Conservation (phyloP, 1,140 invertebrate genomes). For the Caenorhabditis briggsae region DNA sequence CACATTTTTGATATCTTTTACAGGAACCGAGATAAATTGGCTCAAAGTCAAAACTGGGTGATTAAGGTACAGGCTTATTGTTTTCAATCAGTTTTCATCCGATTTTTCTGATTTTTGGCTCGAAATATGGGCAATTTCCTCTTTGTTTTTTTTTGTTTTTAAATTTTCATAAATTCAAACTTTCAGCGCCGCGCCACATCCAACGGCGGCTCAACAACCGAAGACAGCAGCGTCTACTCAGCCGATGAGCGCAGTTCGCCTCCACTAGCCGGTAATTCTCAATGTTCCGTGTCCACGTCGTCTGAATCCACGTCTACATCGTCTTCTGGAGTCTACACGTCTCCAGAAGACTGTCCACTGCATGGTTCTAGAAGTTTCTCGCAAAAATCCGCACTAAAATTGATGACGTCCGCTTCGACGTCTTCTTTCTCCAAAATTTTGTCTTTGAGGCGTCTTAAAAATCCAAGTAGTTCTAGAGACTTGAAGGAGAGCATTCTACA, state of each 20-base stretch:
- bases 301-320: slow-evolving; percentile 50
- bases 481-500: not conserved
- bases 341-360: slow-evolving; percentile 59
- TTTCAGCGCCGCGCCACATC: slow-evolving; percentile 57
- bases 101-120: no score
- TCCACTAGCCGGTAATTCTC: slow-evolving; percentile 49
- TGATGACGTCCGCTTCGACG: not conserved
- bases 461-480: not conserved
- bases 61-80: no score
- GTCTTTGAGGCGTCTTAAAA: not conserved
- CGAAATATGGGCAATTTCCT: no score
- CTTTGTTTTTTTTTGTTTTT: not conserved
- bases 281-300: slow-evolving; percentile 41
- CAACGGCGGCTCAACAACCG: slow-evolving; percentile 63
- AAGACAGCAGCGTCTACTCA: slow-evolving; percentile 67
- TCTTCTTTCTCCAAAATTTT: not conserved
- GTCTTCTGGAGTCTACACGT: slow-evolving; percentile 12
- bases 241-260: slow-evolving; percentile 61
- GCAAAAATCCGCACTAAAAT: slow-evolving; percentile 30
- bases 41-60: no score
- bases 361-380: slow-evolving; percentile 36
- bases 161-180: not conserved
- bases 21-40: no score
- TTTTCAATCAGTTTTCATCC: no score
- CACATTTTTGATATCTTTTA: no score